Evolutionary conservation across 53 echinoderm and acorn worm species (phyloP), one percentile per base, ranked within the genome.

Genomic region (Zoroaster sp.): DNA sequence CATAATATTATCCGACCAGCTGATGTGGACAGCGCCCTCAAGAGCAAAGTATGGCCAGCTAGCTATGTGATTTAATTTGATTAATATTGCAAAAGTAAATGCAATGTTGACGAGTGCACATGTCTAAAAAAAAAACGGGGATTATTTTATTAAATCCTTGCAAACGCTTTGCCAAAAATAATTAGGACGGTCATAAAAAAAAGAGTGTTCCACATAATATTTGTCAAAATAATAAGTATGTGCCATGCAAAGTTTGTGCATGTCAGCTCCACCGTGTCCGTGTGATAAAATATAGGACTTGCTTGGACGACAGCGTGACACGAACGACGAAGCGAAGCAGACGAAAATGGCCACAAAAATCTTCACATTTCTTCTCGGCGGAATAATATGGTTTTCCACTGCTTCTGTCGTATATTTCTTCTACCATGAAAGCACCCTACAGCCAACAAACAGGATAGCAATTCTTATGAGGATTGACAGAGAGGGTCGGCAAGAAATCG

Each of bases 301-400:
- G 63, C 21, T 21, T 59, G 9, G 25, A 59, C 63, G 21, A 28
- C 63, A 9, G 63, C 28, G 63, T 2, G 20, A 59, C 28, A 28
- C 28, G 63, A 59, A 28, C 63, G 28, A 13, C 28, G 20, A 33
- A 17, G 11, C 28, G 36, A 8, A 66, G 80, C 71, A 71, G 25
- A 85, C 72, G 18, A 85, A 41, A 85, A 85, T 85, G 85, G 85
- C 72, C 44, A 37, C 71, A 3, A 85, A 85, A 51, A 12, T 89
- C 25, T 94, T 94, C 78, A 80, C 94, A 0, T 74, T 94, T 35
- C 81, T 94, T 9, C 66, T 94, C 1, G 92, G 75, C 15, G 94
- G 94, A 25, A 92, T 91, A 52, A 82, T 90, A 25, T 94, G 94
- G 94, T 80, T 94, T 46, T 89, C 94, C 45, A 87, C 90, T 15